Evolutionary conservation across 2,797 vertebrate species (phyloP), one percentile per base, ranked within the genome.

Genomic region (Sebastiscus tertius): DNA sequence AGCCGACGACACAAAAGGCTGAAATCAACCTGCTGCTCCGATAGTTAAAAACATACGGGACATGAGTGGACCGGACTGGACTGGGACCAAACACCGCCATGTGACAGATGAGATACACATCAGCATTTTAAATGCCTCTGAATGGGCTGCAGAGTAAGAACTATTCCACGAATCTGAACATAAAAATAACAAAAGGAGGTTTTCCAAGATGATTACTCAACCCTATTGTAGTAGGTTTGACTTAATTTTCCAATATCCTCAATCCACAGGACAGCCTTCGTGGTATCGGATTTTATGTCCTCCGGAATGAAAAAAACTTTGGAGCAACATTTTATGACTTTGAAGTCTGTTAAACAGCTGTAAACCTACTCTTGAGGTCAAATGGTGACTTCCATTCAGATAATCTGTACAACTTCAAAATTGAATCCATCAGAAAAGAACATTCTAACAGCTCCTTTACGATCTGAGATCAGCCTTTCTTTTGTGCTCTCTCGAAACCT

Each of bases 1-100:
- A 74, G 46, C 61, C 3, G 66, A 52, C 46, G 72, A 82, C 80
- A 91, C 81, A 88, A 83, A 91, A 89, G 85, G 78, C 63, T 69
- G 81, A 91, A 91, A 87, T 91, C 84, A 89, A 90, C 79, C 79
- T 85, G 68, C 86, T 77, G 59, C 68, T 80, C 49, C 60, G 65
- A 77, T 79, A 86, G 69, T 72, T 60, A 84, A 80, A 49, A 88
- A 73, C 68, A 73, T 63, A 75, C 10, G 12, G 68, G 71, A 87
- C 58, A 73, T 55, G 67, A 84, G 52, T 24, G 78, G 52, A 76
- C 62, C 6, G 34, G 76, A 72, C 52, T 36, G 77, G 70, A 77
- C 68, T n/a, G 1, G 31, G 74, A 83, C 66, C 66, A 83, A 63
- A 64, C 46, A 46, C 46, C 8, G 7, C 58, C 18, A n/a, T 61